These are phyloP conservation scores for Ellobius talpinus DNA, from an alignment of 2,113 vertebrate species.

Conservation along the genomic window DNA sequence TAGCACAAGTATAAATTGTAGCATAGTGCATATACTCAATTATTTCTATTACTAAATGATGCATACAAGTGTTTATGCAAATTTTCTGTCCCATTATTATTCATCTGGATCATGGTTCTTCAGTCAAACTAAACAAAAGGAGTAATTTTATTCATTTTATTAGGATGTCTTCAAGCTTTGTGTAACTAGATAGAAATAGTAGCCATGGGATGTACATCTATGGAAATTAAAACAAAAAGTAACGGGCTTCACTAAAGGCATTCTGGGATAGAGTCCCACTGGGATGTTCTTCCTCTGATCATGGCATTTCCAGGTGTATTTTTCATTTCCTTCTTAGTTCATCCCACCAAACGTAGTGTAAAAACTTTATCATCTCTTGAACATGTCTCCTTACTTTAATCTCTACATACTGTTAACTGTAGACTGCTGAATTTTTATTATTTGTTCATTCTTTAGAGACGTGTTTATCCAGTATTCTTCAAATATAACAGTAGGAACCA, in stretches of 20 bases:
- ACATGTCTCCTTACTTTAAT: neutral
- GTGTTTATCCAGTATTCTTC: neutral
- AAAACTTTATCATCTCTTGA: conserved; percentile 2
- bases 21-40: neutral
- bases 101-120: neutral
- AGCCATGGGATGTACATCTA: neutral
- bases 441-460: neutral
- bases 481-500: too few species aligned
- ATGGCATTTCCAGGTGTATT: neutral
- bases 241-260: neutral
- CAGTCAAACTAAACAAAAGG: neutral
- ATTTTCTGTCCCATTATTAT: neutral
- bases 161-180: neutral
- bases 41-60: neutral
- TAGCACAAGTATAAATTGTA: neutral
- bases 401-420: neutral
- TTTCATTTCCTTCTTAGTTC: neutral
- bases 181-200: neutral
- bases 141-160: neutral
- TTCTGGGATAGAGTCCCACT: neutral
- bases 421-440: neutral
- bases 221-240: neutral
- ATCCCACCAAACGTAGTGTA: neutral
- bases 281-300: neutral
- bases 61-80: neutral